Percentiles rank a stretch among this genome's conserved stretches.
These are phyloP conservation scores for Tachysurus fulvidraco DNA, from an alignment of 2,113 vertebrate species.

Conservation along the genomic window DNA sequence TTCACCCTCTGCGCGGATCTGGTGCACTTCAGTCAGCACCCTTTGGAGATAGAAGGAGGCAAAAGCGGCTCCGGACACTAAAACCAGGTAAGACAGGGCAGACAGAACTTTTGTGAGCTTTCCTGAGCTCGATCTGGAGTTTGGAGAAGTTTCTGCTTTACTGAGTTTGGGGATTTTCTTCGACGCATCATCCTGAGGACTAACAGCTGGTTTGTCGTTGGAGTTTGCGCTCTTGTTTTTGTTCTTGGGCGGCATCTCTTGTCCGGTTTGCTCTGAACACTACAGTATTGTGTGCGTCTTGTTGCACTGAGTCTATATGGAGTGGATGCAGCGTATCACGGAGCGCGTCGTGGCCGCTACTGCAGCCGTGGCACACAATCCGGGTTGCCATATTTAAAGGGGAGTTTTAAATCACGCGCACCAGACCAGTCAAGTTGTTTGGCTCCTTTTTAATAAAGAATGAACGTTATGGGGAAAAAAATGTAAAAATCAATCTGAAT, in stretches of 20 bases:
- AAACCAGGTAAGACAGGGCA: constrained; percentile 59
- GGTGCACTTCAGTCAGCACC: constrained; percentile 65
- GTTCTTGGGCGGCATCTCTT: constrained; percentile 70
- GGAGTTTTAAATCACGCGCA: not conserved
- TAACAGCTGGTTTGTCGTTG: constrained; percentile 59
- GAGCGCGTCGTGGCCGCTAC: constrained; percentile 32
- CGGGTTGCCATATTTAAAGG: constrained; percentile 11
- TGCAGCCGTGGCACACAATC: constrained; percentile 35
- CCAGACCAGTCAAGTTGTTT: not conserved
- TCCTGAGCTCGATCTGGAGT: constrained; percentile 46
- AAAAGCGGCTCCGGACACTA: constrained; percentile 65
- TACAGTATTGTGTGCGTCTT: constrained; percentile 11
- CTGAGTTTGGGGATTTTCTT: constrained; percentile 65
- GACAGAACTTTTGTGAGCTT: constrained; percentile 54
- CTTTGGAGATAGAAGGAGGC: constrained; percentile 68
- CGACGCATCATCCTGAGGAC: constrained; percentile 65
- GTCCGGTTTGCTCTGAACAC: not conserved
- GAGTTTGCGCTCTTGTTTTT: constrained; percentile 62
- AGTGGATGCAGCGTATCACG: constrained; percentile 33
- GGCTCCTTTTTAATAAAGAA: not conserved
- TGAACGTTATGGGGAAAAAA: not conserved
- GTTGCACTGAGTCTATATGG: not conserved
- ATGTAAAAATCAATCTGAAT: no score
- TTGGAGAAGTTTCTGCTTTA: constrained; percentile 54
- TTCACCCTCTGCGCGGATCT: constrained; percentile 54